Conservation (phyloP, 2,888 invertebrate genomes). For the Epicampocera succincta region DNA sequence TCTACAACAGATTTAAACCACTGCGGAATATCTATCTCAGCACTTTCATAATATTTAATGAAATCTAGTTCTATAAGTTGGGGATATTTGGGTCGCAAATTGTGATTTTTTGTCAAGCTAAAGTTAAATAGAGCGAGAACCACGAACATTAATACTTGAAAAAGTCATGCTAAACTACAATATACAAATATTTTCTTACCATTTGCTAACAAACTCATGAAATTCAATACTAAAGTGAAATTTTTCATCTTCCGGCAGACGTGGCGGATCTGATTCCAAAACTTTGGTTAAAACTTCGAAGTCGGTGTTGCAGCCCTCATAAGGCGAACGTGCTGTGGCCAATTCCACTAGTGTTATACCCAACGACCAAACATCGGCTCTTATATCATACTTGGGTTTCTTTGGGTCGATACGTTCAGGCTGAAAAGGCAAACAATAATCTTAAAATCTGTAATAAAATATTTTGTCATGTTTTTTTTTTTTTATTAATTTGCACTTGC, state of each 20-base stretch:
- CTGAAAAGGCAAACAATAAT: conserved; percentile 82
- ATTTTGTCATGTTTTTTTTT: neutral
- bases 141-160: too few species aligned
- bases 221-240: conserved; percentile 90
- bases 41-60: conserved; percentile 89
- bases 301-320: conserved; percentile 96
- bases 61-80: conserved; percentile 94
- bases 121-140: neutral
- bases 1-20: conserved; percentile 90
- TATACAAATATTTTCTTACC: conserved; percentile 85
- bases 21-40: conserved; percentile 88
- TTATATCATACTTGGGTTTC: conserved; percentile 97
- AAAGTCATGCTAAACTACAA: too few species aligned
- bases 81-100: conserved; percentile 95
- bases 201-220: conserved; percentile 94
- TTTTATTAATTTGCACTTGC: conserved; percentile 83
- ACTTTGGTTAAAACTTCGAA: conserved; percentile 98
- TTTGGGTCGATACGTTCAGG: conserved; percentile 98
- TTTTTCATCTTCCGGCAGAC: conserved; percentile 87
- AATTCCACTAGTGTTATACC: conserved; percentile 98
- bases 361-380: conserved; percentile 99
- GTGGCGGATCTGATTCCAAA: conserved; percentile 93
- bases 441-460: neutral
- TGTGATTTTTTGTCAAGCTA: conserved; percentile 96
- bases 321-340: conserved; percentile 97